A percentile compares a stretch with the other conserved stretches of the same genome.
Conservation (phyloP, 2,113 vertebrate species). For the Psilopogon haemacephalus region DNA sequence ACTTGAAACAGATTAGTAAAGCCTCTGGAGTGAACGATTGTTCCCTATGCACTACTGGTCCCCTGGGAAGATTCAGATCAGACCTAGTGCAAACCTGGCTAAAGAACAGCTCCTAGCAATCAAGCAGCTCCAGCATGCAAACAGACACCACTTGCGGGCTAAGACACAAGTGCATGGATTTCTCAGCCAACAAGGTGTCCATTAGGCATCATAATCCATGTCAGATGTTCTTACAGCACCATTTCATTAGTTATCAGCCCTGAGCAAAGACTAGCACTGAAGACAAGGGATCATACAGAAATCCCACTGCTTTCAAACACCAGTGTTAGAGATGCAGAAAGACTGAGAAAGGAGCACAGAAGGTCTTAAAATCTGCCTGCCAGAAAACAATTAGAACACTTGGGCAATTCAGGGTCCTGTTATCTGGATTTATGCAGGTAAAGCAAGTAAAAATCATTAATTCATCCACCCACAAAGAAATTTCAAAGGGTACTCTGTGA, state of each 20-base stretch:
- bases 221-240: neutral
- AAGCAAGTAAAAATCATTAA: neutral
- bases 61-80: neutral
- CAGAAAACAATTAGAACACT: neutral
- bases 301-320: neutral
- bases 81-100: neutral
- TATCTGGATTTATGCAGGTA: neutral
- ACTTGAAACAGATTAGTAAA: neutral
- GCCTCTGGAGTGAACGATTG: neutral
- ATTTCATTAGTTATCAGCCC: neutral
- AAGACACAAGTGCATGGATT: neutral
- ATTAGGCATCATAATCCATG: fast-evolving
- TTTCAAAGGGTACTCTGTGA: neutral
- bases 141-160: neutral
- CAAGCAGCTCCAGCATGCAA: neutral
- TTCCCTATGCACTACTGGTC: neutral
- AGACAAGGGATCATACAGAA: fast-evolving
- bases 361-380: neutral
- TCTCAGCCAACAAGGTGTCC: neutral
- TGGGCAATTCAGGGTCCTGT: neutral
- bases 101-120: neutral
- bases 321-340: neutral
- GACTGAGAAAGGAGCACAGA: neutral
- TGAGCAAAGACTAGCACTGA: neutral
- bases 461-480: neutral